Conservation (phyloP, 37 sponge, comb jelly and placozoan species). For the Ephydatia muelleri region DNA sequence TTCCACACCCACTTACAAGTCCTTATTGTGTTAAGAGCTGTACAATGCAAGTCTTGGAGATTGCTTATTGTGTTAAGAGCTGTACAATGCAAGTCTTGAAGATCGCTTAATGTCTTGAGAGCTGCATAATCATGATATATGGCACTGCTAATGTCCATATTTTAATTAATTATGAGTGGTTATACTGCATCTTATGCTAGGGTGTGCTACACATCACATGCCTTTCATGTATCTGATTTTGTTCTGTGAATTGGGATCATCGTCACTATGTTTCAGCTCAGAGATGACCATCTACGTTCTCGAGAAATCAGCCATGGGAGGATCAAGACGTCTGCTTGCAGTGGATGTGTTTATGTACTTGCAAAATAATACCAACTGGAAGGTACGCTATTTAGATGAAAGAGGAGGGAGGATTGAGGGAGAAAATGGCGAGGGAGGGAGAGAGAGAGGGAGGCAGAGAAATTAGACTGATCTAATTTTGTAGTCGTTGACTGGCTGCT, state of each 20-base stretch:
- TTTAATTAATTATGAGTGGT: too few species aligned
- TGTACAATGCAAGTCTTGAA: too few species aligned
- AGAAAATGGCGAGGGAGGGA: not conserved
- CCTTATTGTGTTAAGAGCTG: too few species aligned
- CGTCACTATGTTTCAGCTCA: conserved; percentile 30
- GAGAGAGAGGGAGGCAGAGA: not conserved
- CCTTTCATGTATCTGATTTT: not conserved
- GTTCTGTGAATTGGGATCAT: too few species aligned
- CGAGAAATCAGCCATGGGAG: conserved; percentile 69
- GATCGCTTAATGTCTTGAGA: too few species aligned
- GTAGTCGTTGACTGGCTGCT: not conserved
- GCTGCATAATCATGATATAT: too few species aligned
- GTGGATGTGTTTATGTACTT: conserved; percentile 66
- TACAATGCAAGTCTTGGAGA: too few species aligned
- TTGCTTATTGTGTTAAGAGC: too few species aligned
- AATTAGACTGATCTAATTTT: not conserved
- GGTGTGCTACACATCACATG: too few species aligned
- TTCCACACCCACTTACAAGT: too few species aligned
- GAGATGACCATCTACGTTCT: conserved; percentile 84
- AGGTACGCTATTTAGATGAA: conserved; percentile 24
- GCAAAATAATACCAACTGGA: conserved; percentile 36
- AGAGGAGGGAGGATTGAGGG: not conserved
- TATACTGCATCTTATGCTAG: too few species aligned
- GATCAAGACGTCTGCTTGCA: conserved; percentile 67
- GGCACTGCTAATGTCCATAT: too few species aligned